These are phyloP conservation scores for Napeogenes sylphis DNA, from an alignment of 2,888 invertebrate genomes.

Conservation along the genomic window DNA sequence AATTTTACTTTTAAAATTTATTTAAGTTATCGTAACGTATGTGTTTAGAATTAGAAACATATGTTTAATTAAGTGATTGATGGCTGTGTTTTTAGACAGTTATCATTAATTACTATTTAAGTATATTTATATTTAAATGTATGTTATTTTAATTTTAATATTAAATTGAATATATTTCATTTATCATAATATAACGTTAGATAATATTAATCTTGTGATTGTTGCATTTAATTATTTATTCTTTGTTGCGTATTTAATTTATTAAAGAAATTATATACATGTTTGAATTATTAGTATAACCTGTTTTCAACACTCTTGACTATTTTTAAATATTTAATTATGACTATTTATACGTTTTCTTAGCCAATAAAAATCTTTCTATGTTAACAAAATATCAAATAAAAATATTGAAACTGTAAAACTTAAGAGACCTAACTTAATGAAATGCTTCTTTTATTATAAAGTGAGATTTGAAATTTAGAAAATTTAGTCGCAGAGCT, in stretches of 20 bases:
- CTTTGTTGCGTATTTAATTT: conserved; percentile 51
- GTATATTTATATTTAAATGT: no score
- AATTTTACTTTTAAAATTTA: conserved; percentile 8
- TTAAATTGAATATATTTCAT: conserved; percentile 14
- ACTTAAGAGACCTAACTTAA: conserved; percentile 2
- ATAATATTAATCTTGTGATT: not conserved
- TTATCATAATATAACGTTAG: conserved; percentile 23
- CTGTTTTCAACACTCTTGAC: conserved; percentile 9
- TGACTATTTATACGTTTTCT: not conserved
- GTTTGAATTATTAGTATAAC: conserved; percentile 26
- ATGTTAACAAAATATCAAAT: not conserved
- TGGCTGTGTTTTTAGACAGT: no score
- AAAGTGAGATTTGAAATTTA: conserved; percentile 63
- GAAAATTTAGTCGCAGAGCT: conserved; percentile 70
- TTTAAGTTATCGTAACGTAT: not conserved
- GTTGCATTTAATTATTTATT: conserved; percentile 15
- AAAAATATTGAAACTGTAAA: not conserved
- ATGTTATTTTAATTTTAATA: no score
- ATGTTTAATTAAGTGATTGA: not conserved
- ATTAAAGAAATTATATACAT: conserved; percentile 45
- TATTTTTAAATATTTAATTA: conserved; percentile 10
- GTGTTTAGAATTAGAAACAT: not conserved
- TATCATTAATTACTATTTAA: no score
- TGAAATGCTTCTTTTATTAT: conserved; percentile 8
- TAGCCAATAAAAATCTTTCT: not conserved